Evolutionary conservation across 2,888 invertebrate genomes (phyloP).

Genomic region (Phaedon cochleariae): DNA sequence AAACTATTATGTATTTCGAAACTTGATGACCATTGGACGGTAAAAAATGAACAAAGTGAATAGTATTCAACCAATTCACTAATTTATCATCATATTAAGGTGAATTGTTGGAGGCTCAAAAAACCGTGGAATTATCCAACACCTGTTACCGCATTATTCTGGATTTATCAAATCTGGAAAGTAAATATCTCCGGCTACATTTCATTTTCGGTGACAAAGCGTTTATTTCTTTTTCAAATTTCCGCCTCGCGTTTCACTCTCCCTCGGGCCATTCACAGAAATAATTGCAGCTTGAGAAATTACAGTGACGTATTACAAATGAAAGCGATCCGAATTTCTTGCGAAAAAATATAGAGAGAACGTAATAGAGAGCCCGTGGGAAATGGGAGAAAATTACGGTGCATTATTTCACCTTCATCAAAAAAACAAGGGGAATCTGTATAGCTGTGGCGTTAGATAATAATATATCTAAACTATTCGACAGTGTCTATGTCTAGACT

Average conservation of each 20-base stretch:
- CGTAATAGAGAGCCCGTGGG: not conserved
- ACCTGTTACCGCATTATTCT: not conserved
- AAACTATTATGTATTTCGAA: too few species aligned
- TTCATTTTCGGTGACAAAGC: constrained; percentile 6
- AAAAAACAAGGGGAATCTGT: too few species aligned
- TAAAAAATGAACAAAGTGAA: too few species aligned
- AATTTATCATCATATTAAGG: too few species aligned
- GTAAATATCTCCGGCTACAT: not conserved
- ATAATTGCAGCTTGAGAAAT: constrained; percentile 43
- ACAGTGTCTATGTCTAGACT: too few species aligned
- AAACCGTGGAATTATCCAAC: too few species aligned
- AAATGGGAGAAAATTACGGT: not conserved
- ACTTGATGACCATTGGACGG: too few species aligned
- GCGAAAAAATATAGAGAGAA: constrained; percentile 13
- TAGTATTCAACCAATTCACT: too few species aligned
- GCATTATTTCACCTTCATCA: too few species aligned
- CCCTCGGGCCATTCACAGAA: constrained; percentile 34
- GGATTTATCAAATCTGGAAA: not conserved
- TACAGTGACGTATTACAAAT: constrained; percentile 32
- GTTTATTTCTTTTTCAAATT: constrained; percentile 11
- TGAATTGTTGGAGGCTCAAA: too few species aligned
- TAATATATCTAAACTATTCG: too few species aligned
- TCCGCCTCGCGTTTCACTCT: constrained; percentile 8
- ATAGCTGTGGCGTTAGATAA: too few species aligned
- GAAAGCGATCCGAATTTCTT: constrained; percentile 26